These are phyloP conservation scores for Metalampra italica DNA, from an alignment of 2,888 invertebrate species.

Conservation along the genomic window DNA sequence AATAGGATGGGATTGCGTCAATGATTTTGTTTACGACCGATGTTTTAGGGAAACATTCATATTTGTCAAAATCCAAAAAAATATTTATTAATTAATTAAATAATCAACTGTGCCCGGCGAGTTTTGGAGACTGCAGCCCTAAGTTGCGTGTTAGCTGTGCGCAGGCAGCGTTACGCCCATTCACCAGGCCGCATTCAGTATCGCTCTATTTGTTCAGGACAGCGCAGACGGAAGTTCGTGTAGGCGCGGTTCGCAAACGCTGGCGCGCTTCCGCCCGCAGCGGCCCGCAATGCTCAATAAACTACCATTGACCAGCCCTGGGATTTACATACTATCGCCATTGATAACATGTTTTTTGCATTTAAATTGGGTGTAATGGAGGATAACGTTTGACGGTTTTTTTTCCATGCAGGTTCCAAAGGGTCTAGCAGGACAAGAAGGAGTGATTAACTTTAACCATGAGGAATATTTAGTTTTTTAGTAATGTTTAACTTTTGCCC, in stretches of 20 bases:
- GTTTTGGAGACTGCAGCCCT: neutral
- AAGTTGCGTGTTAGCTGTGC: slow-evolving; percentile 26
- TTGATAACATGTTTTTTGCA: slow-evolving; percentile 7
- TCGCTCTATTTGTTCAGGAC: slow-evolving; percentile 63
- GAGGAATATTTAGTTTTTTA: too few relatives aligned
- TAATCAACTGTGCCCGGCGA: too few relatives aligned
- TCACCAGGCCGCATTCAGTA: slow-evolving; percentile 35
- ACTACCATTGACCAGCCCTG: slow-evolving; percentile 16
- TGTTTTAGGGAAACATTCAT: too few relatives aligned
- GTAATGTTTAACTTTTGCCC: too few relatives aligned
- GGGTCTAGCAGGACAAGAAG: too few relatives aligned
- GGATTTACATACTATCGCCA: slow-evolving; percentile 9
- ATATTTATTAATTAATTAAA: too few relatives aligned
- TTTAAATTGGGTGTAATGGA: slow-evolving; percentile 6
- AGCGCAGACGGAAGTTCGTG: slow-evolving; percentile 60
- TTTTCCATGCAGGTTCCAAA: neutral
- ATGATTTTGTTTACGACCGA: too few relatives aligned
- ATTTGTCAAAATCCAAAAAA: too few relatives aligned
- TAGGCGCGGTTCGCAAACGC: slow-evolving; percentile 58
- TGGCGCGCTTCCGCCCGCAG: slow-evolving; percentile 45
- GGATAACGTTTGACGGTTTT: neutral
- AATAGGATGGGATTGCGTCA: too few relatives aligned
- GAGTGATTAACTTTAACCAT: too few relatives aligned
- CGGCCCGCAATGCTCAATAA: slow-evolving; percentile 33
- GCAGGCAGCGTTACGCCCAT: slow-evolving; percentile 44